Percentiles rank a stretch among this genome's conserved stretches.
Conservation (phyloP, 2,113 vertebrate genomes). For the Miniopterus natalensis region DNA sequence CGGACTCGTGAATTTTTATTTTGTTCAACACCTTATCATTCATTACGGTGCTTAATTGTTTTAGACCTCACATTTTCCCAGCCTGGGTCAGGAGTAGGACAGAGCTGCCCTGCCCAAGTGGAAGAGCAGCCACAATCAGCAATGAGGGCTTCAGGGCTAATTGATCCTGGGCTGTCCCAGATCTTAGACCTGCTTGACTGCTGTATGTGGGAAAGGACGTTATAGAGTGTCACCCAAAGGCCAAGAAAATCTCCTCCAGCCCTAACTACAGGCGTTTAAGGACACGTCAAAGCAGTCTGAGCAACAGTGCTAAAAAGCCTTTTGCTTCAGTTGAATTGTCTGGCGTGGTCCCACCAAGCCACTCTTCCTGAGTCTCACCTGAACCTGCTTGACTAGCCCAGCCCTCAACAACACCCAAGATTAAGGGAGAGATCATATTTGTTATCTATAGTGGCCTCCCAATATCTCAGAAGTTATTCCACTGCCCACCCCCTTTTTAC, state of each 20-base stretch:
- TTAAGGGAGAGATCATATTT: fast-evolving
- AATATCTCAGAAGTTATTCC: not conserved
- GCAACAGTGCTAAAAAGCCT: not conserved
- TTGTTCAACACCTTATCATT: not conserved
- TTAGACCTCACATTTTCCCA: not conserved
- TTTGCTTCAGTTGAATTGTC: not conserved
- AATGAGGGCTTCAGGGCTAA: no score
- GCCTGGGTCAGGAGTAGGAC: no score
- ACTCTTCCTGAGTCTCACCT: not conserved
- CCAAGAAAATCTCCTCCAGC: not conserved
- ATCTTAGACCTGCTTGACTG: not conserved
- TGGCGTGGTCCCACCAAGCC: no score
- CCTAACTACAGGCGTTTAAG: not conserved
- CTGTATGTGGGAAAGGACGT: not conserved
- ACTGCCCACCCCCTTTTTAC: not conserved
- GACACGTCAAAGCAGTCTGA: not conserved
- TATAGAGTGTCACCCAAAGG: not conserved
- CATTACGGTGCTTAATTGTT: not conserved
- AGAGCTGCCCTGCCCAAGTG: not conserved
- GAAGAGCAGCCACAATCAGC: not conserved
- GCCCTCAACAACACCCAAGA: not conserved
- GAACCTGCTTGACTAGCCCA: not conserved
- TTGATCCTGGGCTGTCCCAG: not conserved
- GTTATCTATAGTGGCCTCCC: not conserved
- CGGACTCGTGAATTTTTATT: not conserved